These are phyloP conservation scores for Eupithecia pulchellata DNA, from an alignment of 2,888 invertebrate species.

Conservation along the genomic window DNA sequence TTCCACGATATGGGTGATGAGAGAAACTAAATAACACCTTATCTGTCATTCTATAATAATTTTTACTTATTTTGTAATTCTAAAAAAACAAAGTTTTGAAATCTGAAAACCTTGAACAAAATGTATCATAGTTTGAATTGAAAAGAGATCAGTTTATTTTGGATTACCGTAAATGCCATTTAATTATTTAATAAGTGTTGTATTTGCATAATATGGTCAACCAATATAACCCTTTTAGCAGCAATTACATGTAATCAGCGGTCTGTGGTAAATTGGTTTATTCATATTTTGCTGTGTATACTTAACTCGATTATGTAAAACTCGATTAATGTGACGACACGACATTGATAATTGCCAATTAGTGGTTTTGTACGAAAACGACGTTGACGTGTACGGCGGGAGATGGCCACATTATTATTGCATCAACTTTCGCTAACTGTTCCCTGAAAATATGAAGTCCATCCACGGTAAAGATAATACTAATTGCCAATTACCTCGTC, in stretches of 20 bases:
- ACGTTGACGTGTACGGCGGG: too few species aligned
- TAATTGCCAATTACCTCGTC: neutral
- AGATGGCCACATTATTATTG: neutral
- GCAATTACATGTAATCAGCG: neutral
- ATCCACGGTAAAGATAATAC: neutral
- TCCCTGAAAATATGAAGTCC: neutral
- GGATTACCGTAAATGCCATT: neutral
- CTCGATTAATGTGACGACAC: neutral
- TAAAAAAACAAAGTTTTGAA: too few species aligned
- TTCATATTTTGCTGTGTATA: too few species aligned
- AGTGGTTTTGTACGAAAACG: neutral
- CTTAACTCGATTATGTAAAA: too few species aligned
- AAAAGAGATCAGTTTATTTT: neutral
- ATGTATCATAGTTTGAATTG: neutral
- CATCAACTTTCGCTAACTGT: neutral
- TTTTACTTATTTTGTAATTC: too few species aligned
- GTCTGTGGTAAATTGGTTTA: neutral
- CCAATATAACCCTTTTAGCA: neutral
- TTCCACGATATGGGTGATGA: neutral
- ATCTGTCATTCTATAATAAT: too few species aligned
- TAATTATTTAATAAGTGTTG: neutral
- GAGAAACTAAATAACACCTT: too few species aligned
- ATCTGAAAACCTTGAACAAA: too few species aligned
- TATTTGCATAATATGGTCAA: neutral
- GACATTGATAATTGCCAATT: neutral